These are phyloP conservation scores for Trogon surrucura DNA, from an alignment of 2,113 vertebrate species.

Conservation along the genomic window DNA sequence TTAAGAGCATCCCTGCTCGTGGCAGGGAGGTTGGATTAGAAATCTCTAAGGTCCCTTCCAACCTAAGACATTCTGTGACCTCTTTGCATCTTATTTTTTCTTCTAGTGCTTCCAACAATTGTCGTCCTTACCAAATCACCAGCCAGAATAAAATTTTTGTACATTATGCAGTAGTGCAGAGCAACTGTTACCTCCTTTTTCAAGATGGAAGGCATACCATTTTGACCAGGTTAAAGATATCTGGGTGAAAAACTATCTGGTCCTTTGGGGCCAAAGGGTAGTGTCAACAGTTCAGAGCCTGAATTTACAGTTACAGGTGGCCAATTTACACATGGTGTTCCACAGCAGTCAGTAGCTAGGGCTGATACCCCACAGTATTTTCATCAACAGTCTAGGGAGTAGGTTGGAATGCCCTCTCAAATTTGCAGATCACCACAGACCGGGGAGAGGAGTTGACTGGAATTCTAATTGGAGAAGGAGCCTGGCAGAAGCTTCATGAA, in stretches of 20 bases:
- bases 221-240: neutral
- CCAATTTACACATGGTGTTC: neutral
- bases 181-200: neutral
- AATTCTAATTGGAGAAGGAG: neutral
- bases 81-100: neutral
- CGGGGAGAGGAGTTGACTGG: neutral
- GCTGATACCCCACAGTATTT: neutral
- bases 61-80: neutral
- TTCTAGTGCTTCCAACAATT: neutral
- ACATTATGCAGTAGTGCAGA: neutral
- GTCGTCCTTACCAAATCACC: neutral
- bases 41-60: too few relatives aligned
- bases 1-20: too few relatives aligned
- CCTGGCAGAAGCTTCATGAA: neutral
- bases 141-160: neutral
- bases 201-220: neutral
- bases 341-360: neutral
- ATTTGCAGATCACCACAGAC: neutral
- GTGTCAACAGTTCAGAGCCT: neutral
- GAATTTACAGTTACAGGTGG: neutral
- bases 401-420: neutral
- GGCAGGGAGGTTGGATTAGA: too few relatives aligned
- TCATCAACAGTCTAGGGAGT: neutral
- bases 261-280: neutral
- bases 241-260: neutral